phyloP scores from a whole-genome alignment of 2,113 vertebrate genomes.

The Hippocampus guttulatus region DNA sequence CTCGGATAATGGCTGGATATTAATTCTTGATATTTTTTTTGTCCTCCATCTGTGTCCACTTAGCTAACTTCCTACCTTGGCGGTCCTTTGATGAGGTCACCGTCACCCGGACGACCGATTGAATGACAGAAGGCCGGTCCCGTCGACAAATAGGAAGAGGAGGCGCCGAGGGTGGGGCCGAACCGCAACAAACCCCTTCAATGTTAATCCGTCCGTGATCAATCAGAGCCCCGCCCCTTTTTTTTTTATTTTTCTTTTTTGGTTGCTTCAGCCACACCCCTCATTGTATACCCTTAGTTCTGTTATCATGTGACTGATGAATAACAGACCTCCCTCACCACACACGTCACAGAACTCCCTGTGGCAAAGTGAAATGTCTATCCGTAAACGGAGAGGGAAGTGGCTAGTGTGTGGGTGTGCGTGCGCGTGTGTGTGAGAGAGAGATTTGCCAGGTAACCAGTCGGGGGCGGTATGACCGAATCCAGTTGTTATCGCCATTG shows the following conservation, averaged over 20 bases:
- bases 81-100: slow-evolving; percentile 23
- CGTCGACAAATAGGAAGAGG: slow-evolving; percentile 7
- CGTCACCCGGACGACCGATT: slow-evolving; percentile 47
- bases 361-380: slow-evolving; percentile 5
- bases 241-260: background rate
- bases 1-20: background rate
- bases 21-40: background rate
- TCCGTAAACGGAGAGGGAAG: background rate
- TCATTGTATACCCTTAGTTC: background rate
- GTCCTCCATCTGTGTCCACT: background rate
- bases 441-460: background rate
- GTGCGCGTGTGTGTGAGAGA: background rate
- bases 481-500: background rate
- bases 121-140: slow-evolving; percentile 55
- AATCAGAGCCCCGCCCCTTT: slow-evolving; percentile 6
- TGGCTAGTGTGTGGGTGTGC: background rate
- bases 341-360: background rate
- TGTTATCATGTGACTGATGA: background rate
- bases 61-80: slow-evolving; percentile 54
- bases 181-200: slow-evolving; percentile 2
- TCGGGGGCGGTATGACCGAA: background rate
- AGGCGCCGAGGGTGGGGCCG: slow-evolving; percentile 20
- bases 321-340: background rate
- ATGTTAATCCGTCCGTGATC: slow-evolving; percentile 36
- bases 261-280: background rate